Evolutionary conservation across 2,113 vertebrate genomes (phyloP), one percentile per base, ranked within the genome.

Genomic region (Reinhardtius hippoglossoides): DNA sequence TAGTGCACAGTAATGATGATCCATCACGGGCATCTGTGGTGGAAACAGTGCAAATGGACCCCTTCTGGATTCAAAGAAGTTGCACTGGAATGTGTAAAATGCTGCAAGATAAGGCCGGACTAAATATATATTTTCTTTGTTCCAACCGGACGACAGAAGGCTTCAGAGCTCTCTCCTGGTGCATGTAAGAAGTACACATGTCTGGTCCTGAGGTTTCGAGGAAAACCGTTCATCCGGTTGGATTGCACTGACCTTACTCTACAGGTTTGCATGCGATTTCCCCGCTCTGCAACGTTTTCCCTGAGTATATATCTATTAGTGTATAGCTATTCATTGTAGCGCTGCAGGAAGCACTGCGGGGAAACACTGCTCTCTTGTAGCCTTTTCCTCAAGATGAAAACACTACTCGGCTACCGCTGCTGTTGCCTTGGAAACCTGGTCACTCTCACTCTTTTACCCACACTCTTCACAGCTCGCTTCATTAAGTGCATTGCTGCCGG

Each of bases 381-480:
- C 88, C 87, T 83, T 92, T 92, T 89, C 89, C 88, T 92, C 87
- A 89, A 93, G 93, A 94, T 93, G 87, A 93, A 94, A 94, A 91
- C 90, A 90, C 91, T 83, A 80, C 91, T 91, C 83, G 66, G 92
- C 91, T 92, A 87, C 86, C 31, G 77, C 87, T 87, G 91, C 89
- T 86, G 94, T 95, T 94, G 92, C 94, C 92, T 81, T 92, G 92
- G 94, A 92, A 95, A 95, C 94, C 89, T 94, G 92, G 90, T 92
- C 91, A 90, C 92, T 91, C 91, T 91, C 87, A 88, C 86, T 93
- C 88, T 91, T 88, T 92, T 85, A 89, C 90, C 88, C 90, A 90
- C 92, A 91, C 91, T 91, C 90, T 90, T 89, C 88, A 86, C 78
- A 87, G 82, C 90, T 92, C 86, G 94, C 93, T 94, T 94, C 92